Conservation (phyloP, 2,113 vertebrate species). For the Daphoenositta chrysoptera region DNA sequence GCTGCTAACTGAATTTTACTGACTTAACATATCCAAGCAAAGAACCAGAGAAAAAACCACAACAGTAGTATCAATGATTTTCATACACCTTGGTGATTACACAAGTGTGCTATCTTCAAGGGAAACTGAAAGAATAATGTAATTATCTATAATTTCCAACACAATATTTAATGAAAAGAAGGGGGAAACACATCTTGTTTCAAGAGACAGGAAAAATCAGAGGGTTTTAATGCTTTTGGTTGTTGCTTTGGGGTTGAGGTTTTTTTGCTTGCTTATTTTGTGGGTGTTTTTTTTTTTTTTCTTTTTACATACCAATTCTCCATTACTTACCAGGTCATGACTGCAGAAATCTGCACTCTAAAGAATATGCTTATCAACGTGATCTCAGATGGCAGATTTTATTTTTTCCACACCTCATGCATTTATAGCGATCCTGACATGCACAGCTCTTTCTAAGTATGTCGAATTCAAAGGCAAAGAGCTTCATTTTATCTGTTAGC, state of each 20-base stretch:
- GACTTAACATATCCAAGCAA: neutral
- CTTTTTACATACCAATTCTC: neutral
- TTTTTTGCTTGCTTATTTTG: neutral
- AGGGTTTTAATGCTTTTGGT: neutral
- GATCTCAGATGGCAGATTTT: neutral
- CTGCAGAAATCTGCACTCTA: neutral
- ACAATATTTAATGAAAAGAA: neutral
- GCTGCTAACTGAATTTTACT: neutral
- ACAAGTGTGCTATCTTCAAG: neutral
- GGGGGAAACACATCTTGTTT: neutral
- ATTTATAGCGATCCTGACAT: neutral
- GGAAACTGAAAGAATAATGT: neutral
- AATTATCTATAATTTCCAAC: neutral
- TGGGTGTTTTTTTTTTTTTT: neutral
- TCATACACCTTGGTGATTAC: neutral
- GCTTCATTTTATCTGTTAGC: neutral
- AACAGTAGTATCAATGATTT: neutral
- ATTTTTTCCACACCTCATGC: neutral
- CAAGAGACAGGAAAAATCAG: neutral
- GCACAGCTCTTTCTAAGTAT: neutral
- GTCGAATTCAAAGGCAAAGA: neutral
- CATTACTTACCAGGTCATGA: neutral
- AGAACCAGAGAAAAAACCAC: neutral
- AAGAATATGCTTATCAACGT: neutral
- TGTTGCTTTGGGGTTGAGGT: neutral